phyloP scores from a whole-genome alignment of 2,888 invertebrate genomes.

The Philopedon plagiatum region DNA sequence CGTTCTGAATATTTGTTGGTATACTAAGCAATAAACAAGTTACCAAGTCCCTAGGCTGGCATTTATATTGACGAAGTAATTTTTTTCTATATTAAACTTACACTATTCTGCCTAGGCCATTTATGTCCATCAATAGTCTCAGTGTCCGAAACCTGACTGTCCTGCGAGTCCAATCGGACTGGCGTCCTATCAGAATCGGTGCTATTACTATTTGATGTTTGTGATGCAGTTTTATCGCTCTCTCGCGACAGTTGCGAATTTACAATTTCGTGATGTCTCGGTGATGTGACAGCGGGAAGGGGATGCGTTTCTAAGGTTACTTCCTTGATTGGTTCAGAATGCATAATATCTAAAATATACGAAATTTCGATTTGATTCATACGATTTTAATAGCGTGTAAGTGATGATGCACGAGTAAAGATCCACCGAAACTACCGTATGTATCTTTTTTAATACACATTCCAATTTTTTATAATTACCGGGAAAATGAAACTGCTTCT shows the following conservation, averaged over 20 bases:
- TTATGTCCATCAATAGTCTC: slow-evolving; percentile 71
- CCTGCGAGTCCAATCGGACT: slow-evolving; percentile 86
- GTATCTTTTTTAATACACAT: no score
- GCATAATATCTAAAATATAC: slow-evolving; percentile 33
- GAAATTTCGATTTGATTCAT: no score
- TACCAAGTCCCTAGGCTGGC: no score
- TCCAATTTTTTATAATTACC: no score
- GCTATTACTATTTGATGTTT: slow-evolving; percentile 78
- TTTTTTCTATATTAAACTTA: slow-evolving; percentile 68
- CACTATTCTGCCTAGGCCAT: slow-evolving; percentile 89
- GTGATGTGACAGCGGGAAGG: slow-evolving; percentile 25
- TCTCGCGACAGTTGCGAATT: slow-evolving; percentile 78
- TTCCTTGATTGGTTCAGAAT: slow-evolving; percentile 67
- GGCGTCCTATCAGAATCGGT: slow-evolving; percentile 89
- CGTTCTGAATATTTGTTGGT: no score
- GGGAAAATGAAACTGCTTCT: slow-evolving; percentile 83
- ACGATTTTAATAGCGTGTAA: no score
- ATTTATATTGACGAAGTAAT: no score
- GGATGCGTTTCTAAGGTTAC: slow-evolving; percentile 72
- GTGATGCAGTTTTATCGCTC: slow-evolving; percentile 79
- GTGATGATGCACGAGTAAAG: no score
- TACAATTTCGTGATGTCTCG: slow-evolving; percentile 68
- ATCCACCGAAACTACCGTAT: no score
- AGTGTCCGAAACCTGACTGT: slow-evolving; percentile 81
- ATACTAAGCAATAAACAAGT: no score